Evolutionary conservation across 2,797 vertebrate genomes (phyloP).

Genomic region (Lophius americanus): DNA sequence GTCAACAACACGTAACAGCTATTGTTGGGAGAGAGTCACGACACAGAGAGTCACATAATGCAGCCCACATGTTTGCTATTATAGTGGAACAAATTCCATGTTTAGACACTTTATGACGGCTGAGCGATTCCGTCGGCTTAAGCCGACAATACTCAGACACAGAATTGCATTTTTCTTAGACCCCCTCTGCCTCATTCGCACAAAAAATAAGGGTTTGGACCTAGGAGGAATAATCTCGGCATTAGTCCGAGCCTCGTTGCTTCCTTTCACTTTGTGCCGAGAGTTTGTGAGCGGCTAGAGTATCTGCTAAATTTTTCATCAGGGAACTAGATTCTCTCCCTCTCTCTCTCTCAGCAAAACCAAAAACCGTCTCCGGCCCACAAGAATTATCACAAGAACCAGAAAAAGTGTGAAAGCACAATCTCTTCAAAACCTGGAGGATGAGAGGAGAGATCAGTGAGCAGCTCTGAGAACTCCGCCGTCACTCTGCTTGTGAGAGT

Average conservation of each 20-base stretch:
- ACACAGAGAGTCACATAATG: slow-evolving; percentile 6
- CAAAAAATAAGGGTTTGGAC: not conserved
- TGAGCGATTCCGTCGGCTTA: not conserved
- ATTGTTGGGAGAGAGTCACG: not conserved
- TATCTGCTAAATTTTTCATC: slow-evolving; percentile 69
- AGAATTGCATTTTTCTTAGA: not conserved
- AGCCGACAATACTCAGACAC: not conserved
- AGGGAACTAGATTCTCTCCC: slow-evolving; percentile 57
- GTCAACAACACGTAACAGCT: slow-evolving; percentile 7
- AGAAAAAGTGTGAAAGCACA: slow-evolving; percentile 20
- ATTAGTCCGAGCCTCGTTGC: not conserved
- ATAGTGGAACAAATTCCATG: slow-evolving; percentile 1
- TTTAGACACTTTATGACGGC: not conserved
- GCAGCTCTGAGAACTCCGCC: slow-evolving; percentile 18
- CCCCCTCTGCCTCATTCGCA: not conserved
- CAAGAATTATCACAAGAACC: slow-evolving; percentile 47
- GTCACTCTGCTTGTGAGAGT: slow-evolving; percentile 21
- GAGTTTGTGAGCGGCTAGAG: slow-evolving; percentile 27
- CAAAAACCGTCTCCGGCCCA: slow-evolving; percentile 49
- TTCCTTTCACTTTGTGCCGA: slow-evolving; percentile 10
- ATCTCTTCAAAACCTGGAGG: slow-evolving; percentile 24
- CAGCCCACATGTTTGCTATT: slow-evolving; percentile 13
- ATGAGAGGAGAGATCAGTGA: slow-evolving; percentile 18
- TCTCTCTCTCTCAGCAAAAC: not conserved
- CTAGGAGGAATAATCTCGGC: slow-evolving; percentile 13